A percentile compares a stretch with the other conserved stretches of the same genome.
Conservation (phyloP, 2,797 vertebrate species). For the Eulemur coronatus region DNA sequence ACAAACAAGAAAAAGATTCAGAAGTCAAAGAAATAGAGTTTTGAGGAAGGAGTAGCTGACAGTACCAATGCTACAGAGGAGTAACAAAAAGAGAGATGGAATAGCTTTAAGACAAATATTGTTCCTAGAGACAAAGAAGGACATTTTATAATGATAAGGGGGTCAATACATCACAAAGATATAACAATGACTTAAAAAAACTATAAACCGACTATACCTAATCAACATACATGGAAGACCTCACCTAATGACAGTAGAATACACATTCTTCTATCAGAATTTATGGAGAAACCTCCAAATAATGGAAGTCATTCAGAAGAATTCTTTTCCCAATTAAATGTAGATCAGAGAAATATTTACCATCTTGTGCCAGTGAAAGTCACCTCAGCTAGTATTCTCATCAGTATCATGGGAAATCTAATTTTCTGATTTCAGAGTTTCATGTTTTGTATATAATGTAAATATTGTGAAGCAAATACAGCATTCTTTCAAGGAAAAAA, state of each 20-base stretch:
- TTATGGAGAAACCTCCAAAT: constrained; percentile 64
- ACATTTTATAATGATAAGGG: neutral
- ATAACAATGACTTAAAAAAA: neutral
- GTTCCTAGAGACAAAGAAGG: neutral
- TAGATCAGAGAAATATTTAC: neutral
- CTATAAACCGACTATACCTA: neutral
- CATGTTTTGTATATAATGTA: constrained; percentile 10
- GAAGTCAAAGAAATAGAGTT: neutral
- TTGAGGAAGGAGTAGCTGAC: neutral
- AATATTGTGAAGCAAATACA: constrained; percentile 16
- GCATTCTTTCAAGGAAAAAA: neutral
- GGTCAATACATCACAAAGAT: neutral
- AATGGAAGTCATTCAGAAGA: constrained; percentile 46
- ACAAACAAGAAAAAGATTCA: neutral
- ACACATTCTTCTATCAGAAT: neutral
- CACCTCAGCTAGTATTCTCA: constrained; percentile 64
- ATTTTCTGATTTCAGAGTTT: constrained; percentile 18
- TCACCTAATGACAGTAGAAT: no score
- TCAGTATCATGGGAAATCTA: neutral
- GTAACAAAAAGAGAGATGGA: neutral
- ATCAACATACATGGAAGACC: no score
- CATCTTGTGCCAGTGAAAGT: constrained; percentile 27
- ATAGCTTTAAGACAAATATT: neutral
- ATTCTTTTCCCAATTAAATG: constrained; percentile 14
- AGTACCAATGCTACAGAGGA: neutral